phyloP scores from a whole-genome alignment of 2,888 invertebrate genomes.

The Oxyteleia sp. region DNA sequence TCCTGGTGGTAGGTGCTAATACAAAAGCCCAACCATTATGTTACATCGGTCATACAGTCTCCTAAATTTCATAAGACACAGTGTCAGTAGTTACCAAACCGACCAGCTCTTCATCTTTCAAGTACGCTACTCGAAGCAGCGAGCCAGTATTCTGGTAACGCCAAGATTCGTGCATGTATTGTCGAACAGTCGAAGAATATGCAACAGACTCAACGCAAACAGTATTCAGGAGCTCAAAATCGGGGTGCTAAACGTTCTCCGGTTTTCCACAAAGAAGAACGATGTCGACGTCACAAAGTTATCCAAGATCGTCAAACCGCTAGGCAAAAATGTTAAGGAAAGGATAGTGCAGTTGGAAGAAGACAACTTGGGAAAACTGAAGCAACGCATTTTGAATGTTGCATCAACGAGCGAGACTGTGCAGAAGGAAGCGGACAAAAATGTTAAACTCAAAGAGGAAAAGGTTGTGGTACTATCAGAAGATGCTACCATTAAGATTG shows the following conservation, averaged over 20 bases:
- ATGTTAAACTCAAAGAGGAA: no score
- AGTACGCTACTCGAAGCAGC: slow-evolving; percentile 79
- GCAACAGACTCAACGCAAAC: slow-evolving; percentile 71
- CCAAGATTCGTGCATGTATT: slow-evolving; percentile 78
- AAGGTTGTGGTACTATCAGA: no score
- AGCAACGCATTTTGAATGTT: slow-evolving; percentile 81
- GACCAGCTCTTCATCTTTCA: slow-evolving; percentile 81
- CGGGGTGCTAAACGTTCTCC: slow-evolving; percentile 69
- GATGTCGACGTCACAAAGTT: slow-evolving; percentile 58
- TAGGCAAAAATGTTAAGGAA: slow-evolving; percentile 45
- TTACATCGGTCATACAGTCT: slow-evolving; percentile 83
- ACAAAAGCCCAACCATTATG: slow-evolving; percentile 77
- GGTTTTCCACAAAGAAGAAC: slow-evolving; percentile 71
- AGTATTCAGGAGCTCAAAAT: slow-evolving; percentile 75
- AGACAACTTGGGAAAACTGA: slow-evolving; percentile 84
- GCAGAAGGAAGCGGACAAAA: no score
- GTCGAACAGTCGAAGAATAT: slow-evolving; percentile 77
- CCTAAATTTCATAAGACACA: slow-evolving; percentile 80
- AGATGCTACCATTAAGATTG: no score
- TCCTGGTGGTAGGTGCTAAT: slow-evolving; percentile 2
- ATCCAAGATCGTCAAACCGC: slow-evolving; percentile 70
- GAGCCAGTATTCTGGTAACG: slow-evolving; percentile 81
- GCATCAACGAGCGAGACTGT: slow-evolving; percentile 53
- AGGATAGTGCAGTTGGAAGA: slow-evolving; percentile 76
- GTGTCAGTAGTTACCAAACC: slow-evolving; percentile 77